A percentile compares a stretch with the other conserved stretches of the same genome.
These are phyloP conservation scores for Anguilla pacifica DNA, from an alignment of 2,797 vertebrate species.

Conservation along the genomic window DNA sequence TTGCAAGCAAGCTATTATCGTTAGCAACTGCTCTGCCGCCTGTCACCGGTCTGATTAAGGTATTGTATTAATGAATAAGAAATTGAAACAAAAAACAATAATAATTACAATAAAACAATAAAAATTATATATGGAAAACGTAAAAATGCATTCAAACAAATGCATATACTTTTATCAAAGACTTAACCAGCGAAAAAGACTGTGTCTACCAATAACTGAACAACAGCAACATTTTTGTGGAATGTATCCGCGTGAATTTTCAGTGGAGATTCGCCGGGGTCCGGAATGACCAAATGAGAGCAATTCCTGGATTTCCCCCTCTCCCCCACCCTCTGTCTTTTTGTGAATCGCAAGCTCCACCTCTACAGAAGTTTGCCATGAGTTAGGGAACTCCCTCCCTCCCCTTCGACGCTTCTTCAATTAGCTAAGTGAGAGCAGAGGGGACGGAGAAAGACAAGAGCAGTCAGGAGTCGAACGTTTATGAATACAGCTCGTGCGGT, in stretches of 20 bases:
- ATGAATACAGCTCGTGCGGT: conserved; percentile 47
- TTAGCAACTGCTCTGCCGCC: too few relatives aligned
- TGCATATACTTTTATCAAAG: not conserved
- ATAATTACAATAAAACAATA: not conserved
- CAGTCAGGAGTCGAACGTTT: conserved; percentile 50
- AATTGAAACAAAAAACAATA: too few relatives aligned
- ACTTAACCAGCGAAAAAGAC: not conserved
- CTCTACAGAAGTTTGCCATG: conserved; percentile 60
- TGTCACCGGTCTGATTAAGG: too few relatives aligned
- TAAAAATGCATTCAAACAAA: not conserved
- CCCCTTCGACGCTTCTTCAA: conserved; percentile 56
- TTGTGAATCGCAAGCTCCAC: conserved; percentile 72
- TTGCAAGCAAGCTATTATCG: too few relatives aligned
- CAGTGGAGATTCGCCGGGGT: not conserved
- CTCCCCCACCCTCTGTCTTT: conserved; percentile 27
- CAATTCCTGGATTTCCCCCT: conserved; percentile 9
- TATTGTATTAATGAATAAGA: too few relatives aligned
- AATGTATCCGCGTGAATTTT: not conserved
- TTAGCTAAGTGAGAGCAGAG: conserved; percentile 61
- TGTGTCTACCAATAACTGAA: not conserved
- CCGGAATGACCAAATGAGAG: conserved; percentile 8
- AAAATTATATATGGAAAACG: not conserved
- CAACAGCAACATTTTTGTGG: not conserved
- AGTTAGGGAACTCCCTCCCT: conserved; percentile 71
- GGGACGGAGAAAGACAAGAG: conserved; percentile 43